Evolutionary conservation across 2,797 vertebrate species (phyloP).

Genomic region (Sebastiscus albofasciatus): DNA sequence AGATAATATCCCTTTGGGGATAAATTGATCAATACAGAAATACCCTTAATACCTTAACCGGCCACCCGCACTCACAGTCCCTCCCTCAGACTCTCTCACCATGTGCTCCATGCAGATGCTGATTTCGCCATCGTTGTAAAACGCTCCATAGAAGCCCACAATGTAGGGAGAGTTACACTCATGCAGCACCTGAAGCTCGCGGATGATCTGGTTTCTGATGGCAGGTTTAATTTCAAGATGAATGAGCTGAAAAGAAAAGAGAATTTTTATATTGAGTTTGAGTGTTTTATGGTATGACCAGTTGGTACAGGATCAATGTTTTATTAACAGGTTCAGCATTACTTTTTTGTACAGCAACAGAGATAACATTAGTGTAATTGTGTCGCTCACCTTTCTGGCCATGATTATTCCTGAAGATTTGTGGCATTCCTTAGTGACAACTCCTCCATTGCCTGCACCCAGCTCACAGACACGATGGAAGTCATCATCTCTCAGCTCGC

Average conservation of each 20-base stretch:
- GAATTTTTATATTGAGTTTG: neutral
- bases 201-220: conserved; percentile 96
- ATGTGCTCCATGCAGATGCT: conserved; percentile 99
- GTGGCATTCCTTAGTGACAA: conserved; percentile 90
- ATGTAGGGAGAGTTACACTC: conserved; percentile 97
- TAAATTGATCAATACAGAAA: neutral
- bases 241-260: conserved; percentile 82
- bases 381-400: conserved; percentile 86
- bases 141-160: conserved; percentile 95
- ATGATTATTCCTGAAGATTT: conserved; percentile 87
- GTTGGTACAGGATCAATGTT: neutral
- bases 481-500: conserved; percentile 88
- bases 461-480: conserved; percentile 87
- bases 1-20: neutral
- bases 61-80: neutral
- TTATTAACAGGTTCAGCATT: neutral
- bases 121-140: conserved; percentile 95
- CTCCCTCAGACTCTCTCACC: conserved; percentile 74
- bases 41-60: neutral
- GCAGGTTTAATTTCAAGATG: conserved; percentile 95
- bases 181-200: conserved; percentile 95
- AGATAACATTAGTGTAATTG: neutral
- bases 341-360: neutral
- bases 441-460: conserved; percentile 88
- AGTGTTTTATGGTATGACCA: neutral